Evolutionary conservation across 1,140 invertebrate genomes (phyloP).

Genomic region (Hyphantria cunea): DNA sequence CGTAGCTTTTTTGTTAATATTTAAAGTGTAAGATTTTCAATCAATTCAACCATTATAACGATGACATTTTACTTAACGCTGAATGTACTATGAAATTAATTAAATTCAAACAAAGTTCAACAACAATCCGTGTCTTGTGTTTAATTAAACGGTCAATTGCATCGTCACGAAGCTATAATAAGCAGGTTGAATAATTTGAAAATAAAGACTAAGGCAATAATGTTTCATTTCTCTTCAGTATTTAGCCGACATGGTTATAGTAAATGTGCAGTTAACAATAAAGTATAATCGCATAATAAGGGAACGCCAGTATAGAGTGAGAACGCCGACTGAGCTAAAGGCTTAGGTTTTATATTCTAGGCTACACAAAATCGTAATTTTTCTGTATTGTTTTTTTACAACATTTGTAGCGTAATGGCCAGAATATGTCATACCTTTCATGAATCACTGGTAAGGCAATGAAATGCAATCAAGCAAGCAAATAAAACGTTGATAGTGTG

Average conservation of each 20-base stretch:
- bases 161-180: slow-evolving; percentile 33
- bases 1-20: neutral
- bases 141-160: slow-evolving; percentile 32
- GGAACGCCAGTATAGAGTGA: neutral
- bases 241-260: slow-evolving; percentile 31
- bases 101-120: neutral
- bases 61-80: neutral
- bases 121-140: slow-evolving; percentile 7
- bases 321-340: neutral
- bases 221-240: slow-evolving; percentile 39
- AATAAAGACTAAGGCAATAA: slow-evolving; percentile 29
- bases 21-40: neutral
- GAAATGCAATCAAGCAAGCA: too few relatives aligned
- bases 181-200: slow-evolving; percentile 12
- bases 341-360: too few relatives aligned
- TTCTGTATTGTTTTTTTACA: too few relatives aligned
- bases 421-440: too few relatives aligned
- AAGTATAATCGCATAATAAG: too few relatives aligned
- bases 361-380: too few relatives aligned
- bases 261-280: slow-evolving; percentile 46
- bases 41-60: neutral
- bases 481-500: too few relatives aligned
- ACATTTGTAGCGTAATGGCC: too few relatives aligned
- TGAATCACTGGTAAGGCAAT: too few relatives aligned
- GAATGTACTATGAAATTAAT: neutral